phyloP scores from a whole-genome alignment of 2,113 vertebrate genomes.

The Canis aureus region DNA sequence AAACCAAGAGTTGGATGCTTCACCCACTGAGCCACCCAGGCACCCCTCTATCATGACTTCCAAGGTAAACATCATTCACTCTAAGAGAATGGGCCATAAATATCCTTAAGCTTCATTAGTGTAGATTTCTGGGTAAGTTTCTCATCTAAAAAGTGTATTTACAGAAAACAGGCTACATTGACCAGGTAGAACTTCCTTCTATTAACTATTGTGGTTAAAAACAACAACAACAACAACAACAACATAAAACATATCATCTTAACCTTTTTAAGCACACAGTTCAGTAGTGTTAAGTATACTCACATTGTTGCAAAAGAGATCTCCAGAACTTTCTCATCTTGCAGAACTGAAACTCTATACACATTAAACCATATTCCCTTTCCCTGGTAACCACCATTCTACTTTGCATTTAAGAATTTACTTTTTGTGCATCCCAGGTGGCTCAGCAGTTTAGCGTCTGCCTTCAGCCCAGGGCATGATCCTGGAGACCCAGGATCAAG shows the following conservation, averaged over 20 bases:
- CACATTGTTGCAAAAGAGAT: background rate
- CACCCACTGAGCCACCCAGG: background rate
- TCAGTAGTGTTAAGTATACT: background rate
- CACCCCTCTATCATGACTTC: background rate
- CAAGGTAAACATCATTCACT: background rate
- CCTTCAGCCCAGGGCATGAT: too few relatives aligned
- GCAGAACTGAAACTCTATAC: background rate
- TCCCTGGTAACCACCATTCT: background rate
- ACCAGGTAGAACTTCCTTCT: background rate
- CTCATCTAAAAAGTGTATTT: slow-evolving; percentile 19
- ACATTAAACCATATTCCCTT: background rate
- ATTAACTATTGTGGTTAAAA: background rate
- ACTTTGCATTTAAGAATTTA: slow-evolving; percentile 31
- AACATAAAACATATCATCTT: background rate
- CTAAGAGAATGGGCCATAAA: background rate
- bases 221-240: background rate
- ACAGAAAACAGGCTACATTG: background rate
- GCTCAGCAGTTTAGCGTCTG: too few relatives aligned
- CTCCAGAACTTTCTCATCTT: background rate
- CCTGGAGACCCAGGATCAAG: too few relatives aligned
- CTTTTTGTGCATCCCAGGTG: background rate
- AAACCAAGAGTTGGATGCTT: background rate
- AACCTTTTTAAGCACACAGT: background rate
- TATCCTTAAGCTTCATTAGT: background rate
- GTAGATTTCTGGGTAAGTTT: background rate